These are phyloP conservation scores for Zaprionus obscuricornis DNA, from an alignment of 2,888 invertebrate species.

Conservation along the genomic window DNA sequence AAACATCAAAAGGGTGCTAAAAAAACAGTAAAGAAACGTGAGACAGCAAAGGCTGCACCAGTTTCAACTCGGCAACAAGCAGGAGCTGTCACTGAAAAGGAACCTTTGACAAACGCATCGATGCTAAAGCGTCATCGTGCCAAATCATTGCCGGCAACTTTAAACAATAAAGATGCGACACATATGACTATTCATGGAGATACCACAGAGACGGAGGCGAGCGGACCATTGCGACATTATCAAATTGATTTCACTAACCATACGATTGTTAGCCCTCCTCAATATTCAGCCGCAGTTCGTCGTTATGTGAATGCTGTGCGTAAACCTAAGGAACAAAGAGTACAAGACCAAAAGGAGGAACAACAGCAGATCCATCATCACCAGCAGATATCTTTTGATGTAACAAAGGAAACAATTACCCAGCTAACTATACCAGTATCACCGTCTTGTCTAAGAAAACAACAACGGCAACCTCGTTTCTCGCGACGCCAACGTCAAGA, in stretches of 20 bases:
- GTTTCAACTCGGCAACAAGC: slow-evolving; percentile 10
- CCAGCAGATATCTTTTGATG: neutral
- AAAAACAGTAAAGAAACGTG: slow-evolving; percentile 17
- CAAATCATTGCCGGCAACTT: slow-evolving; percentile 39
- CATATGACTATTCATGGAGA: slow-evolving; percentile 29
- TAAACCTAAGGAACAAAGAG: slow-evolving; percentile 1
- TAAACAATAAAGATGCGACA: neutral
- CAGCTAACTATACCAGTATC: slow-evolving; percentile 23
- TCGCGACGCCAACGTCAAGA: slow-evolving; percentile 40
- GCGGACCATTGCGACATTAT: too few relatives aligned
- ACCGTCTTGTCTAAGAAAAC: slow-evolving; percentile 1
- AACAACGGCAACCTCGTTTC: slow-evolving; percentile 27
- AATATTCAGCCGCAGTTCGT: slow-evolving; percentile 16
- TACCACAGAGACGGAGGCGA: too few relatives aligned
- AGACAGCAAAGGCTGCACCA: neutral
- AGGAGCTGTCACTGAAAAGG: neutral
- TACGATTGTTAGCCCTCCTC: slow-evolving; percentile 32
- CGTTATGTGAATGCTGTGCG: slow-evolving; percentile 21
- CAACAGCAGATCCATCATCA: neutral
- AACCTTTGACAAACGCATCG: neutral
- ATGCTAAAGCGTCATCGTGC: slow-evolving; percentile 30
- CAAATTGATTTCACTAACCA: too few relatives aligned
- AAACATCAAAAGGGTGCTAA: slow-evolving; percentile 19
- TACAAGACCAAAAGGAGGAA: neutral
- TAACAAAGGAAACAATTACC: neutral